Conservation (phyloP, 30 jellyfish, hydroid and myxozoan species). For the Pseudorhiza aurosa region DNA sequence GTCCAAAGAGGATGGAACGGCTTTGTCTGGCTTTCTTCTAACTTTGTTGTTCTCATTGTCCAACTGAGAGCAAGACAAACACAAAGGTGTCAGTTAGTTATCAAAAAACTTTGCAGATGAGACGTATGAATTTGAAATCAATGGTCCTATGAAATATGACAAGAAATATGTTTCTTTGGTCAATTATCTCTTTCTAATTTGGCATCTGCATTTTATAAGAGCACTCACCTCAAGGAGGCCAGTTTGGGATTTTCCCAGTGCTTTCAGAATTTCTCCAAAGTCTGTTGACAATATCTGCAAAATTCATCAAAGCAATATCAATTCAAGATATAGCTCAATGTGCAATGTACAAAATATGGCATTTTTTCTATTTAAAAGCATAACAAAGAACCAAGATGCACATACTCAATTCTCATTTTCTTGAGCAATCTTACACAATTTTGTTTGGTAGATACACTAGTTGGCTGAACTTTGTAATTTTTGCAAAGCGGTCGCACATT, state of each 20-base stretch:
- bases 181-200: no score
- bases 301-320: background rate
- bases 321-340: no score
- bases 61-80: conserved; percentile 7
- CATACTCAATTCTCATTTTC: no score
- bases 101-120: background rate
- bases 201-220: no score
- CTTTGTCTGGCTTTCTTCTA: conserved; percentile 62
- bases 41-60: conserved; percentile 60
- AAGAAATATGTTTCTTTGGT: no score
- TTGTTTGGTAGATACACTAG: no score
- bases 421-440: no score
- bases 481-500: no score
- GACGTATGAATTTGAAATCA: background rate
- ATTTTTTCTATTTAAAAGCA: no score
- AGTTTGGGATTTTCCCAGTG: conserved; percentile 65
- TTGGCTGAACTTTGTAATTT: no score
- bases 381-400: no score
- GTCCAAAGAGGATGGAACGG: conserved; percentile 60
- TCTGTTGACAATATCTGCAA: conserved; percentile 77
- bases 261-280: conserved; percentile 63
- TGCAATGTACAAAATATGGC: no score
- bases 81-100: background rate
- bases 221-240: conserved; percentile 82
- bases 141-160: background rate